Conservation (phyloP, 2,797 vertebrate genomes). For the Lacerta bilineata region DNA sequence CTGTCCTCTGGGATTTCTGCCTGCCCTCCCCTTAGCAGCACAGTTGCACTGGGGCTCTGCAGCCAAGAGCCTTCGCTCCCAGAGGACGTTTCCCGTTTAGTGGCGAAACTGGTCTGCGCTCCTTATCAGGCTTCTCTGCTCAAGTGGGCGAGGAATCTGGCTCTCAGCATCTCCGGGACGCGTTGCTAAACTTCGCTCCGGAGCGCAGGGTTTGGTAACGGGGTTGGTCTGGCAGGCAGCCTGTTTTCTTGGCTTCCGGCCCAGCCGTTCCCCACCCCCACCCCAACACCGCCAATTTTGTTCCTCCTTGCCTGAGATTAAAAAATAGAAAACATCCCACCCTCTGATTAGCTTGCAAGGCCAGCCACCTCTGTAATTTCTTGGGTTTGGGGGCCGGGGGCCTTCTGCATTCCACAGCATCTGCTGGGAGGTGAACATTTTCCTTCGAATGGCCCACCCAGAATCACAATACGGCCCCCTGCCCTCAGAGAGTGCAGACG, state of each 20-base stretch:
- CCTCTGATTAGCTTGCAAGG: neutral
- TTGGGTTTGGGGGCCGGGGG: neutral
- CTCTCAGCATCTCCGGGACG: neutral
- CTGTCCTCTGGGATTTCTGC: neutral
- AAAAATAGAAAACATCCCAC: neutral
- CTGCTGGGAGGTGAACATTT: neutral
- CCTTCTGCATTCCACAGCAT: neutral
- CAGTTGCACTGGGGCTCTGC: no score
- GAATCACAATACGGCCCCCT: neutral
- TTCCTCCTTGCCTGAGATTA: accelerated
- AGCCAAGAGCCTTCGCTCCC: neutral
- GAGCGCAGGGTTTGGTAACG: neutral
- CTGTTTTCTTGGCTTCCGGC: neutral
- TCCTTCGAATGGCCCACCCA: neutral
- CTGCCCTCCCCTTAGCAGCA: neutral
- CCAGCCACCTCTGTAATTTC: neutral
- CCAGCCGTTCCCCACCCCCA: neutral
- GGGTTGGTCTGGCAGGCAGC: neutral
- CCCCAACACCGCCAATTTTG: no score
- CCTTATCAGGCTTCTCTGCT: conserved; percentile 4
- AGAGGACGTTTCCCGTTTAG: neutral
- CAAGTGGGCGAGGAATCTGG: conserved; percentile 17
- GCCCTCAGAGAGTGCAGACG: neutral
- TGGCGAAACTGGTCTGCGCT: neutral
- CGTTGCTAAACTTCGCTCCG: neutral